A percentile compares a stretch with the other conserved stretches of the same genome.
phyloP scores from a whole-genome alignment of 2,113 vertebrate genomes.

The Macaca nemestrina region DNA sequence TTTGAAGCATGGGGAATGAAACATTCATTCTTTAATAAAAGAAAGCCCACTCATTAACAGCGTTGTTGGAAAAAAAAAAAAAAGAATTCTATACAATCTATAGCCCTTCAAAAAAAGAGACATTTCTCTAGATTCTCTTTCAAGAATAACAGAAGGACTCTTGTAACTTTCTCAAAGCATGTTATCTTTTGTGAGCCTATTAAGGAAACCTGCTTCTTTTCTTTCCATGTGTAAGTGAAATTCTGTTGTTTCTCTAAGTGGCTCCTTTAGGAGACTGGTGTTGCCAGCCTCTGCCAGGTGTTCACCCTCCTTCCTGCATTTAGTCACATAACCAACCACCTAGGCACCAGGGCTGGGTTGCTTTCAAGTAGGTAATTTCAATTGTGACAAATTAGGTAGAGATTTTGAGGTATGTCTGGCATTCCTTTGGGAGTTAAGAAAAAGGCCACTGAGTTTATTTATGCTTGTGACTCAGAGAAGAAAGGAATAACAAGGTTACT shows the following conservation, averaged over 20 bases:
- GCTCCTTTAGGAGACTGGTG: neutral
- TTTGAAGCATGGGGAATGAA: constrained; percentile 10
- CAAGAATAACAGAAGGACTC: constrained; percentile 50
- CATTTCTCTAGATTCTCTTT: constrained; percentile 27
- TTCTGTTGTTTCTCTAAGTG: constrained; percentile 43
- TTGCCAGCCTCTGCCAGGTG: neutral
- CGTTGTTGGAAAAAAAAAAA: neutral
- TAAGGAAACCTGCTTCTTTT: constrained; percentile 24
- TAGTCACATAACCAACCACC: neutral
- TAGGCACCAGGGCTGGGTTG: neutral
- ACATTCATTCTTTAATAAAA: neutral
- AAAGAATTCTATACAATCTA: constrained; percentile 32
- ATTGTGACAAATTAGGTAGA: neutral
- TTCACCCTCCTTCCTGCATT: neutral
- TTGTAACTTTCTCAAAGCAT: constrained; percentile 47
- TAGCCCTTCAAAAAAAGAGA: neutral
- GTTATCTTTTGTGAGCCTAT: constrained; percentile 19
- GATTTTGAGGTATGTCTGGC: neutral
- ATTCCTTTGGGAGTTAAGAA: neutral
- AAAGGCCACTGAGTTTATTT: constrained; percentile 6
- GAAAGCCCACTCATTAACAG: constrained; percentile 12
- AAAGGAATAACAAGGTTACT: neutral
- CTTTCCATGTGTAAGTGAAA: neutral
- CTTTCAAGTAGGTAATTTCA: neutral
- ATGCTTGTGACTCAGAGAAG: neutral